Evolutionary conservation across 2,888 invertebrate species (phyloP).

Genomic region (Dicyrtoma fusca): DNA sequence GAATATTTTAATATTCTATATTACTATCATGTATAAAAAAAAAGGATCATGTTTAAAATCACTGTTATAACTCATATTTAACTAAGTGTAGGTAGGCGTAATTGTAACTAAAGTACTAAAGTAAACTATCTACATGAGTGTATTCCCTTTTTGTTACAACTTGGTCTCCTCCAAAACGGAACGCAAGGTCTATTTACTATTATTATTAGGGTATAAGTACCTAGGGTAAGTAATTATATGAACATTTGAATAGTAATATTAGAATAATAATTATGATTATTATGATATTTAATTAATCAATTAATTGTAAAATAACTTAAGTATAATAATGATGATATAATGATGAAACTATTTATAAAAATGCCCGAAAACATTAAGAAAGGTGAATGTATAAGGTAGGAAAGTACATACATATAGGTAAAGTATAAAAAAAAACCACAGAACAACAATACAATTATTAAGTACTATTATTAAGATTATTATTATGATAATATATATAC

Average conservation of each 20-base stretch:
- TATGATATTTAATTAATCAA: too few species aligned
- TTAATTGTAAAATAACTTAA: too few species aligned
- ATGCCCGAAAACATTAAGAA: conserved; percentile 5
- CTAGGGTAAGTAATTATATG: too few species aligned
- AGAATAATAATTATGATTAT: too few species aligned
- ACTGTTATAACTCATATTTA: conserved; percentile 7
- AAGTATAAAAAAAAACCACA: background rate
- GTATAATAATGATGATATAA: background rate
- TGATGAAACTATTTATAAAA: conserved; percentile 11
- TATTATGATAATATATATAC: too few species aligned
- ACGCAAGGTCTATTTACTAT: conserved; percentile 9
- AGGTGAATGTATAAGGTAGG: background rate
- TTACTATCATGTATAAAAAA: too few species aligned
- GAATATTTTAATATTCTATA: too few species aligned
- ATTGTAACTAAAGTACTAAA: background rate
- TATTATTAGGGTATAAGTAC: conserved; percentile 1
- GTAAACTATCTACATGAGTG: background rate
- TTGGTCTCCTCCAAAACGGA: conserved; percentile 14
- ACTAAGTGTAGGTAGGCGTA: too few species aligned
- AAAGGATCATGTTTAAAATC: background rate
- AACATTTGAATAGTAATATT: too few species aligned
- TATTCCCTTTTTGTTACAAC: conserved; percentile 23
- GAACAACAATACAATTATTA: too few species aligned
- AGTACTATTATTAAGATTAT: too few species aligned
- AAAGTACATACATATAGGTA: background rate